Percentiles rank a stretch among this genome's conserved stretches.
Conservation (phyloP, 30 jellyfish, hydroid and myxozoan species). For the Pelagia noctiluca region DNA sequence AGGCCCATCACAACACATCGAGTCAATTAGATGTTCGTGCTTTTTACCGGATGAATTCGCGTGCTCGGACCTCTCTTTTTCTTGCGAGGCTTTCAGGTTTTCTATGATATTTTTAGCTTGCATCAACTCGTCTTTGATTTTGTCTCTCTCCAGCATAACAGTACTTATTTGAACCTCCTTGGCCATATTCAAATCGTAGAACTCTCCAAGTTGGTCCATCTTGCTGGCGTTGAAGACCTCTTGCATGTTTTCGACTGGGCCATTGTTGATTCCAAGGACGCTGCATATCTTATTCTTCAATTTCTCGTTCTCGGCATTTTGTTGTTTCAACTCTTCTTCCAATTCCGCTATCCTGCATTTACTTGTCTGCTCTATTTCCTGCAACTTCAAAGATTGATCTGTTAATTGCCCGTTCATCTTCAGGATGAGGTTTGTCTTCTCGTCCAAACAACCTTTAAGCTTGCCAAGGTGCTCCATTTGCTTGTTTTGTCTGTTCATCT, state of each 20-base stretch:
- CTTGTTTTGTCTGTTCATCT: neutral
- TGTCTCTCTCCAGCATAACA: neutral
- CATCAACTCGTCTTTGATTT: neutral
- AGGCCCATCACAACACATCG: neutral
- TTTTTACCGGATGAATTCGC: neutral
- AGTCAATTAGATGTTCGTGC: slow-evolving; percentile 19
- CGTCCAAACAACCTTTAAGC: neutral
- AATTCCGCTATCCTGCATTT: neutral
- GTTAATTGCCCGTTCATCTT: slow-evolving; percentile 2
- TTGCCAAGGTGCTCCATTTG: neutral
- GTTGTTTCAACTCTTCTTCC: neutral
- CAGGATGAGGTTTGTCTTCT: neutral
- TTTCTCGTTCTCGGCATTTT: slow-evolving; percentile 17
- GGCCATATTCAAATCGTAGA: neutral
- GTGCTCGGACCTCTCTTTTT: neutral
- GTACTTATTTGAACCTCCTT: neutral
- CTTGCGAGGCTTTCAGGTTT: neutral
- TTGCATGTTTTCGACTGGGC: no score
- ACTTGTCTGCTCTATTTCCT: neutral
- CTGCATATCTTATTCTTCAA: neutral
- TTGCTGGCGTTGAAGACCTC: no score
- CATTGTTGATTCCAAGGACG: neutral
- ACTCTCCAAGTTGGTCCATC: neutral
- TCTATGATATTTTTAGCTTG: slow-evolving; percentile 4
- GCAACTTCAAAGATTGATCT: neutral